phyloP scores from a whole-genome alignment of 2,888 invertebrate species.

The Hymenopus coronatus region DNA sequence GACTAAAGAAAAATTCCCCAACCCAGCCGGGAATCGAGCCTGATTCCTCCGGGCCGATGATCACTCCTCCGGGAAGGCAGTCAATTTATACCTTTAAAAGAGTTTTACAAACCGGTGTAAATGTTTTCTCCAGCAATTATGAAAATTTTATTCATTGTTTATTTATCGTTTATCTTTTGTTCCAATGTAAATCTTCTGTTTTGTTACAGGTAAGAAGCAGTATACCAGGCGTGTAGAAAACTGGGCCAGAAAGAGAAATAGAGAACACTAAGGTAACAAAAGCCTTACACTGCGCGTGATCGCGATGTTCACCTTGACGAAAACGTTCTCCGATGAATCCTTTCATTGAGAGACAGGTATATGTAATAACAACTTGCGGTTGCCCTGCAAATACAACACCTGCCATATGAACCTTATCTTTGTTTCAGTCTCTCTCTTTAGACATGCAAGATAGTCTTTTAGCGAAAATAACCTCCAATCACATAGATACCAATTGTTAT shows the following conservation, averaged over 20 bases:
- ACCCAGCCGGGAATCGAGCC: too few relatives aligned
- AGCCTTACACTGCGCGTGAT: not conserved
- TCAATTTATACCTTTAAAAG: too few relatives aligned
- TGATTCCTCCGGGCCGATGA: too few relatives aligned
- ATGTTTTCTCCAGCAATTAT: too few relatives aligned
- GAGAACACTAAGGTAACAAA: not conserved
- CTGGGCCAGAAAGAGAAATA: not conserved
- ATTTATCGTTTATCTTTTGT: too few relatives aligned
- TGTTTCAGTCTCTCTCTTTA: not conserved
- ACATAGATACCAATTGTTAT: too few relatives aligned
- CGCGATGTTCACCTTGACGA: not conserved
- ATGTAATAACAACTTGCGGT: not conserved
- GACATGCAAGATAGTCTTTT: not conserved
- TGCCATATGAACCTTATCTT: not conserved
- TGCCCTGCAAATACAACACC: not conserved
- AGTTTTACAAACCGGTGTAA: too few relatives aligned
- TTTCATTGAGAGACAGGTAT: not conserved
- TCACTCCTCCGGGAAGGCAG: too few relatives aligned
- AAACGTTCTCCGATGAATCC: not conserved
- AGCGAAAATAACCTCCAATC: not conserved
- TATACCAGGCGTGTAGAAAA: not conserved
- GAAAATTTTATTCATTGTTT: too few relatives aligned
- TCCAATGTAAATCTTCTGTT: not conserved
- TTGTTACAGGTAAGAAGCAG: not conserved
- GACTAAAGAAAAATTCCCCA: too few relatives aligned